A percentile compares a stretch with the other conserved stretches of the same genome.
phyloP scores from a whole-genome alignment of 2,113 vertebrate genomes.

The Ictalurus punctatus region DNA sequence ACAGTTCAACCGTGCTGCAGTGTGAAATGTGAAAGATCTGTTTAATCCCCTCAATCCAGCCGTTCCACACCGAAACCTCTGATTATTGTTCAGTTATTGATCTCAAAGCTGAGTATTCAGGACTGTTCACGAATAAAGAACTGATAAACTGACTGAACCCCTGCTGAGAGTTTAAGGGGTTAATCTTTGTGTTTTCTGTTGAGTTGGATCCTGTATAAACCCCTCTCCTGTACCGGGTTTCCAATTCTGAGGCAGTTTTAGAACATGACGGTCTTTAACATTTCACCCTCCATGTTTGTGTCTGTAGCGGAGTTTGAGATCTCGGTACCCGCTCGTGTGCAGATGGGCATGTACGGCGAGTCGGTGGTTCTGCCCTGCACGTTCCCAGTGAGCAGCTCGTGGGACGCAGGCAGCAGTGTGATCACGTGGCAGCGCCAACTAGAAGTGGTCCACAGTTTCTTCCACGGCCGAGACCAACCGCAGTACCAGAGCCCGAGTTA shows the following conservation, averaged over 20 bases:
- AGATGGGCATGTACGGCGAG: constrained; percentile 31
- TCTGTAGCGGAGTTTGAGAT: constrained; percentile 51
- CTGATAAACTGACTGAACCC: too few species aligned
- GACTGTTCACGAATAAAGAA: too few species aligned
- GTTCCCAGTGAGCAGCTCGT: constrained; percentile 41
- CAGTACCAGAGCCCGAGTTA: constrained; percentile 52
- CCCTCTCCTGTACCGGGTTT: too few species aligned
- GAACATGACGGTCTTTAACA: constrained; percentile 20
- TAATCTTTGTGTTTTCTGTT: neutral
- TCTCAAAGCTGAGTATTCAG: too few species aligned
- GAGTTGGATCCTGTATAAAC: neutral
- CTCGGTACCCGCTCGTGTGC: constrained; percentile 36
- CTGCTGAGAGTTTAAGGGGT: too few species aligned
- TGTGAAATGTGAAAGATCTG: too few species aligned
- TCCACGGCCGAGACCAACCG: constrained; percentile 52
- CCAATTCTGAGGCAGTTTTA: too few species aligned
- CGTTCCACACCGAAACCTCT: too few species aligned
- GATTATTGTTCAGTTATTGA: too few species aligned
- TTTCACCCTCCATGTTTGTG: neutral
- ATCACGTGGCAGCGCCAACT: constrained; percentile 57
- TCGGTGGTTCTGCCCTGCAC: constrained; percentile 51
- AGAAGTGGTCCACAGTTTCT: constrained; percentile 62
- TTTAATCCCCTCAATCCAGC: too few species aligned
- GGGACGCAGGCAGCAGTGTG: constrained; percentile 32
- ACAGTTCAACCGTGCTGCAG: too few species aligned